A percentile compares a stretch with the other conserved stretches of the same genome.
These are phyloP conservation scores for Fratercula arctica DNA, from an alignment of 2,797 vertebrate genomes.

Conservation along the genomic window DNA sequence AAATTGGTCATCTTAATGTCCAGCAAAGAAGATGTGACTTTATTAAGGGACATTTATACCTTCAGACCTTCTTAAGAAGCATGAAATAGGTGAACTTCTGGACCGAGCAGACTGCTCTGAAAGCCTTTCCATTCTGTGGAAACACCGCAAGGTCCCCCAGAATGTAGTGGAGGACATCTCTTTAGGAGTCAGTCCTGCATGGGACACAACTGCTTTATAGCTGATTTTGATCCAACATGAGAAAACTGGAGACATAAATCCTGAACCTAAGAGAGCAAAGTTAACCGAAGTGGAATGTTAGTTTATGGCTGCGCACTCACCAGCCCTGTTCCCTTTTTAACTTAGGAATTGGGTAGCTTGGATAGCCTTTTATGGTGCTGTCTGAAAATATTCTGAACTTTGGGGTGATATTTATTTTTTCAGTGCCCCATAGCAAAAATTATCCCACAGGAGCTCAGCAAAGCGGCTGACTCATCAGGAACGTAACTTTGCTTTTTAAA, in stretches of 20 bases:
- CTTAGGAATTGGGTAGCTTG: constrained; percentile 31
- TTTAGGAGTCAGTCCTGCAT: not conserved
- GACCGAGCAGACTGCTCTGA: not conserved
- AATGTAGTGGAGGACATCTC: not conserved
- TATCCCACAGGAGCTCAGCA: constrained; percentile 54
- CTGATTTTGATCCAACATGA: not conserved
- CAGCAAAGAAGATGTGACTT: not conserved
- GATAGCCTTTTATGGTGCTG: constrained; percentile 67
- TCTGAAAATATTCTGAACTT: constrained; percentile 65
- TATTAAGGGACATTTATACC: not conserved
- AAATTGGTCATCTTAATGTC: not conserved
- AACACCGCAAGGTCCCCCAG: not conserved
- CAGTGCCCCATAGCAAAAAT: constrained; percentile 36
- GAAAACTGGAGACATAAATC: not conserved
- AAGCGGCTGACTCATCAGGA: constrained; percentile 26
- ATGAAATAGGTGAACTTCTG: not conserved
- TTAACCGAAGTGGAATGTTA: constrained; percentile 61
- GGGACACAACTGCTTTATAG: not conserved
- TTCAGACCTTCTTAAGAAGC: not conserved
- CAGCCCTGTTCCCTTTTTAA: constrained; percentile 19
- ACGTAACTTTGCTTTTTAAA: not conserved
- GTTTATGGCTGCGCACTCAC: not conserved
- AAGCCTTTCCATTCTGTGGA: not conserved
- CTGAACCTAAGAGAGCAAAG: constrained; percentile 25
- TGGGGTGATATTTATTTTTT: constrained; percentile 53